Base-by-base conservation (phyloP, 1,140 invertebrate genomes). In the Helicoverpa zea region DNA sequence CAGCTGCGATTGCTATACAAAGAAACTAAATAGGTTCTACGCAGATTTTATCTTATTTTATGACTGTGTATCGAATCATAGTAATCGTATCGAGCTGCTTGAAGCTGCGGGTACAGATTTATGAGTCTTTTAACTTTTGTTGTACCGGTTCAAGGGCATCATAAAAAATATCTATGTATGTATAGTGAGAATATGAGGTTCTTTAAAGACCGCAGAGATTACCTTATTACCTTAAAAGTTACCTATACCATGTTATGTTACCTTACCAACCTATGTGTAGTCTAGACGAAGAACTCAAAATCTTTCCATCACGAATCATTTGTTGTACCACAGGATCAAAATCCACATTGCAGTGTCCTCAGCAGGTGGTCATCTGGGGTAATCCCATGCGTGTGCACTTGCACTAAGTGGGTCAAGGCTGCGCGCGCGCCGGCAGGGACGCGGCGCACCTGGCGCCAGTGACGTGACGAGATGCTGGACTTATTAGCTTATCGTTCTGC, bases 361-460 rank as follows among this genome's bases (percentile, higher is more conserved):
- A 14, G 14, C 30, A 64, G 63, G 7, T 64, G 35, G 10, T 47
- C 30, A 30, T 16, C 7, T 47, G 63, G 63, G 13, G 30, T 64
- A 64, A 64, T 29, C 63, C 63, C 58, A 61, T 61, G 58, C 49
- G 47, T 18, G 2, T 23, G 30, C 58, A 54, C 29, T n/a, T 9
- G 13, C 2, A 35, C 29, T 73, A 73, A 58, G 70, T 73, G 30
- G 51, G 70, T 73, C 70, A 73, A 2, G 70, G 70, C 52, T 73
- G 70, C 70, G 70, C 43, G n/a, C 51, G 9, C 68, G 68, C 52
- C 68, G 68, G 16, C 68, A 23, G 13, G 11, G 54, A 73, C 18
- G 49, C 16, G 29, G 13, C 54, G n/a, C 70, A 73, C 70, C 70
- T 58, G 70, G 64, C 56, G 51, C 29, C 5, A 76, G 4, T 59